Evolutionary conservation across 2,797 vertebrate species (phyloP).

Genomic region (Martes flavigula): DNA sequence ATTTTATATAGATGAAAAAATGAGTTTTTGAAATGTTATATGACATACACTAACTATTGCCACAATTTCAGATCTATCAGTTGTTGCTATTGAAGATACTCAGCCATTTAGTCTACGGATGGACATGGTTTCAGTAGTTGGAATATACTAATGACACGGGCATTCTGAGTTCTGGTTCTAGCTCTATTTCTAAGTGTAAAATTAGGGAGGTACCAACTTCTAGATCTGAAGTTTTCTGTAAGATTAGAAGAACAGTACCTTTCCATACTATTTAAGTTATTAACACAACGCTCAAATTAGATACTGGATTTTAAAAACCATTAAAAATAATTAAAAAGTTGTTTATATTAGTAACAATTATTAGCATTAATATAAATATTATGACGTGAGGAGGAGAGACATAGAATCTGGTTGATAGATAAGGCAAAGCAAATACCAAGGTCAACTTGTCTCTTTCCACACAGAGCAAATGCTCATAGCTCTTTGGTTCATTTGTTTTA

Average conservation of each 20-base stretch:
- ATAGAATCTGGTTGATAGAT: not conserved
- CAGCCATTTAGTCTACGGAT: not conserved
- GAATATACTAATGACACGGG: not conserved
- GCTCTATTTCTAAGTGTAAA: conserved; percentile 24
- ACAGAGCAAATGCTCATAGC: not conserved
- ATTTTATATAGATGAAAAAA: not conserved
- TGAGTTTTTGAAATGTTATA: not conserved
- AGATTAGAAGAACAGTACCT: not conserved
- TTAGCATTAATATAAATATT: not conserved
- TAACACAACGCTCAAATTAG: not conserved
- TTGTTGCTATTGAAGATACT: not conserved
- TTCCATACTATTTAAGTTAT: not conserved
- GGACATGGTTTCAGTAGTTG: not conserved
- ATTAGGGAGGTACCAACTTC: not conserved
- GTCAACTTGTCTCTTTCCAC: not conserved
- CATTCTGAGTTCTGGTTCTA: not conserved
- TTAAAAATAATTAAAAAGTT: not conserved
- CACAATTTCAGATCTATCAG: not conserved
- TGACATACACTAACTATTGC: not conserved
- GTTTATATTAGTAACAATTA: not conserved
- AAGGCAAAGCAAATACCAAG: not conserved
- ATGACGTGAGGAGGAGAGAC: not conserved
- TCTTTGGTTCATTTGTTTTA: conserved; percentile 33
- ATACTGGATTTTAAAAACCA: not conserved
- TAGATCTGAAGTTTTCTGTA: not conserved